Evolutionary conservation across 2,888 invertebrate species (phyloP).

Genomic region (Agriopis aurantiaria): DNA sequence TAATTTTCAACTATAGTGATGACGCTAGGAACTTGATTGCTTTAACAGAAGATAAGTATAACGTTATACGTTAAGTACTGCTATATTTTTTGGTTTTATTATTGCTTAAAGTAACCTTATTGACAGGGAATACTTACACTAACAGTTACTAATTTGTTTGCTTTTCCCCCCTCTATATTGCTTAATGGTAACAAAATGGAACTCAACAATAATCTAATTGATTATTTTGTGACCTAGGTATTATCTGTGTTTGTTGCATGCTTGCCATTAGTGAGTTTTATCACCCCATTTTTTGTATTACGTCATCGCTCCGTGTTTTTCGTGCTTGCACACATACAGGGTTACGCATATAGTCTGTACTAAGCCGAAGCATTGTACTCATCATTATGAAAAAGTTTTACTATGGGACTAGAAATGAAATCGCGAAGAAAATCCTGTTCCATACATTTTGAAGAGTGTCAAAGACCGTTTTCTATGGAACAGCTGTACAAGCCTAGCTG

Average conservation of each 20-base stretch:
- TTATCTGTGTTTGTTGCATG: constrained; percentile 6
- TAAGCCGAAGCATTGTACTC: too few relatives aligned
- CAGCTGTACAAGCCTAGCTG: too few relatives aligned
- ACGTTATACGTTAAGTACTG: not conserved
- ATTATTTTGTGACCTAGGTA: not conserved
- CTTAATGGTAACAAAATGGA: not conserved
- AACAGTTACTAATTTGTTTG: constrained; percentile 1
- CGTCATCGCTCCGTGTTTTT: too few relatives aligned
- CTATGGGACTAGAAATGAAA: too few relatives aligned
- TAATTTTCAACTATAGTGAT: not conserved
- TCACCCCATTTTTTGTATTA: not conserved
- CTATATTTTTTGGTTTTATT: constrained; percentile 1
- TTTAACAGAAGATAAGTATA: constrained; percentile 24
- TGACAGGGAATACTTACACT: constrained; percentile 14
- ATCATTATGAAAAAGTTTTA: too few relatives aligned
- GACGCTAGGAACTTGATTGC: not conserved
- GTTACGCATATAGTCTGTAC: too few relatives aligned
- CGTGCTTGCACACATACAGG: too few relatives aligned
- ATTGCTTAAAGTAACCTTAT: constrained; percentile 14
- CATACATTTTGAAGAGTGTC: too few relatives aligned
- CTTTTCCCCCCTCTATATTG: not conserved
- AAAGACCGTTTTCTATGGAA: too few relatives aligned
- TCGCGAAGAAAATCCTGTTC: too few relatives aligned
- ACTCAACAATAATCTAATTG: not conserved
- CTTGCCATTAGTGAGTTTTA: not conserved